Base-by-base conservation (phyloP, 1,140 invertebrate genomes). In the Fopius arisanus region DNA sequence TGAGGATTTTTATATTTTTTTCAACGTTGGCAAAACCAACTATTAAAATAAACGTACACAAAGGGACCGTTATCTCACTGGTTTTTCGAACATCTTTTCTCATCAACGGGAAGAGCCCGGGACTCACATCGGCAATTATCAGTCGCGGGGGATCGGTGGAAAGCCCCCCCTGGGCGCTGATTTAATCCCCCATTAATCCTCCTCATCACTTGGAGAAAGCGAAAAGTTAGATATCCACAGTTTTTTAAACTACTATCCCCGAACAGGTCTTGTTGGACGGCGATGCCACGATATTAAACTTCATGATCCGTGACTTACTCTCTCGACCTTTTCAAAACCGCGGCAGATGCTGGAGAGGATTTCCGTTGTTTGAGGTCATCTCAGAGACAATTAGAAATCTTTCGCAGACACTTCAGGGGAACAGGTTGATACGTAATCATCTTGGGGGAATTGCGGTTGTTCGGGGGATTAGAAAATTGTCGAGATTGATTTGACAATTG, bases 111-210 rank as follows among this genome's bases (percentile, higher is more conserved):
- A 59, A 9, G 23, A 59, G 23, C 54, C 7, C 43, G 43, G 1
- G 19, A 5, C 54, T 59, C 14, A 1, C 79, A 85, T 82, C 80
- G 86, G 81, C 84, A 86, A 86, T 87, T 87, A 86, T 87, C 82
- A 84, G 80, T 78, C 80, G 80, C 82, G 82, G 84, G 83, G 43
- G 16, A 73, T 67, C 82, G 80, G 74, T 80, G 80, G 62, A 65
- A 16, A 65, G 2, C 29, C n/a, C 33, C 29, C 82, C 80, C 78
- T 79, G 81, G 81, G 82, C 81, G 79, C 80, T 78, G 79, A 82
- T 84, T 85, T 87, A 85, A 85, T 87, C 84, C 81, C 83, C n/a
- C n/a, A n/a, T n/a, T n/a, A 84, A 85, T 83, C 84, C 82, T 86
- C 83, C 82, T 81, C 81, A 82, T 84, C 81, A 82, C 37, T 16